Evolutionary conservation across 2,113 vertebrate species (phyloP).

Genomic region (Anguilla rostrata): DNA sequence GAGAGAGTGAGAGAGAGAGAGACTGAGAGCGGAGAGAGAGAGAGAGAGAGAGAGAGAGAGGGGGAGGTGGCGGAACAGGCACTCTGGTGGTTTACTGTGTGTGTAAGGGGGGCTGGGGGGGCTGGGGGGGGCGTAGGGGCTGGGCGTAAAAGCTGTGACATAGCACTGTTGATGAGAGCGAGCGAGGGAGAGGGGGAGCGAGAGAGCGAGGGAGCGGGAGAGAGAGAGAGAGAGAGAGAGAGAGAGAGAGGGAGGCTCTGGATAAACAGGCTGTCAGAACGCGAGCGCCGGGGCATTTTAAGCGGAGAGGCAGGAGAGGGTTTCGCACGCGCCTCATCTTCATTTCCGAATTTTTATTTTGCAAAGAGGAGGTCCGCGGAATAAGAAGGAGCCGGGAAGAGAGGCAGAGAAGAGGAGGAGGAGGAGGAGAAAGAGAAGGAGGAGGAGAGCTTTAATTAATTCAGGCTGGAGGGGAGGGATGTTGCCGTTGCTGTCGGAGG

Average conservation of each 20-base stretch:
- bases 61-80: background rate
- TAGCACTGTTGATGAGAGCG: conserved; percentile 26
- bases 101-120: background rate
- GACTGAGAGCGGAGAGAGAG: conserved; percentile 1
- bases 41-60: conserved; percentile 10
- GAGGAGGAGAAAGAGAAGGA: conserved; percentile 7
- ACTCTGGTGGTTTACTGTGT: conserved; percentile 1
- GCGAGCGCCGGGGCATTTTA: conserved; percentile 52
- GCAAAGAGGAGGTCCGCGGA: conserved; percentile 13
- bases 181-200: conserved; percentile 11
- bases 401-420: background rate
- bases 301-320: conserved; percentile 22
- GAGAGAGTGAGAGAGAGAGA: background rate
- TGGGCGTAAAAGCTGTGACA: conserved; percentile 19
- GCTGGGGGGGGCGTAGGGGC: background rate
- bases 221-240: conserved; percentile 21
- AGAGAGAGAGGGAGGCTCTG: conserved; percentile 12
- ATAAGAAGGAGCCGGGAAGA: background rate
- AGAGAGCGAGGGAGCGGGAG: conserved; percentile 24
- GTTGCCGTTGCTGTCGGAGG: conserved; percentile 48
- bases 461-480: conserved; percentile 64
- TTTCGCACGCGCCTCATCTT: background rate
- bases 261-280: conserved; percentile 53
- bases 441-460: conserved; percentile 59
- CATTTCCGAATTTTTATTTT: background rate